Evolutionary conservation across 2,888 invertebrate genomes (phyloP), one percentile per base, ranked within the genome.

Genomic region (Apomyelois bistriatella): DNA sequence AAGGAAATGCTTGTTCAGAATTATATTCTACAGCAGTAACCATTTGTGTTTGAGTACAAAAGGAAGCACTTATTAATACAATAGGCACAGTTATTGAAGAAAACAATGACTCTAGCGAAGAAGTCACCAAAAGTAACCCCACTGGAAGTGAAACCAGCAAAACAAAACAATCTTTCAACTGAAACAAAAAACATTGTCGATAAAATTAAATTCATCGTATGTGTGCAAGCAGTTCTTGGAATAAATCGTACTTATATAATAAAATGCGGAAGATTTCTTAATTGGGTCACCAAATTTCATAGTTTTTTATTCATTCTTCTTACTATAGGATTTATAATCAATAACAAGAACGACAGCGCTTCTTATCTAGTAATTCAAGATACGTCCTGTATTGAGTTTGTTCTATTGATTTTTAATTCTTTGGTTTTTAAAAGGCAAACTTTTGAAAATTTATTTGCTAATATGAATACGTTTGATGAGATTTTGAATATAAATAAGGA

Each of bases 391-490:
- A 37, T 65, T 0, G 81, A 84, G 56, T 79, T 74, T 50, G 28
- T 70, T 0, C 32, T 74, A 1, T 61, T 85, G 5, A 61, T 75
- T 0, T 16, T 70, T 0, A 61, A 63, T 6, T 66, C 76, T 1
- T 48, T 74, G 10, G 54, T 74, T 1, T 51, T 72, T 0, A 66
- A 68, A 7, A 76, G 70, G 43, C 66, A 58, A 3, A 69, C 67
- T n/a, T 53, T 79, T 1, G 48, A 53, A 5, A 67, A 61, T 0
- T 69, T 80, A 1, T 72, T 82, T 12, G 55, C 64, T 17, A 71
- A 77, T 40, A 52, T 85, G 0, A 64, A 64, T 22, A 58, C 55
- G 1, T 79, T 82, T 32, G 85, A 85, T 54, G 61, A 69, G n/a
- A 59, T 56, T 1, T 56, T 85, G 9, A 79, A 82, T 16, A 74